Base-by-base conservation (phyloP, 2,113 vertebrate genomes). In the Lagopus leucura region DNA sequence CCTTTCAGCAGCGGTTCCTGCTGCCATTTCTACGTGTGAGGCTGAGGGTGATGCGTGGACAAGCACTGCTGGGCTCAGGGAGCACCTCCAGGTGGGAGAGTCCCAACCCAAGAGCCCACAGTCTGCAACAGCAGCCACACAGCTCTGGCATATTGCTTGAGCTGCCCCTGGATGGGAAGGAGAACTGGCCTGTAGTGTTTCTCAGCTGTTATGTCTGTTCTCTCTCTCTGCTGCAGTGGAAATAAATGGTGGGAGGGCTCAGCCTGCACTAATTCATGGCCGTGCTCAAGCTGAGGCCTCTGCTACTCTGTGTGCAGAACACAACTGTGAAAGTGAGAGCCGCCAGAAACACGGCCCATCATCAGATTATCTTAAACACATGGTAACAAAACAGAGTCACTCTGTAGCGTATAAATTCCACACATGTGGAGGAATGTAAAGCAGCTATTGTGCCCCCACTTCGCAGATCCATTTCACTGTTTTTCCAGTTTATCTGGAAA, bases 371-470 rank as follows among this genome's bases (percentile, higher is more conserved):
- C 73, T 27, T 69, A 91, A 96, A 90, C 91, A 86, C 92, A 93
- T 65, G 96, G 92, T 27, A 76, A 54, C 0, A 2, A 34, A 94
- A 94, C 95, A 97, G 89, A 96, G 93, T 94, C 79, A 84, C 94
- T 97, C 94, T 95, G 93, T 95, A 50, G 90, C 73, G 14, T 54
- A 91, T 57, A 70, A 96, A 95, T 95, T 94, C 95, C 95, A 95
- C 94, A 82, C 92, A 92, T 86, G 85, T 57, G 88, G 88, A 94
- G 95, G 92, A 97, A 93, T 88, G 94, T 76, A 95, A 96, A 91
- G 96, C 96, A 82, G 88, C 95, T 84, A 95, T 97, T 96, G 92
- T 92, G 48, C 91, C 92, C 88, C 72, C 75, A 81, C 89, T 79
- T 86, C 24, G 82, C 92, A 83, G 82, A 78, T 88, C 92, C 89